Evolutionary conservation across 2,888 invertebrate genomes (phyloP).

Genomic region (Philaethria dido): DNA sequence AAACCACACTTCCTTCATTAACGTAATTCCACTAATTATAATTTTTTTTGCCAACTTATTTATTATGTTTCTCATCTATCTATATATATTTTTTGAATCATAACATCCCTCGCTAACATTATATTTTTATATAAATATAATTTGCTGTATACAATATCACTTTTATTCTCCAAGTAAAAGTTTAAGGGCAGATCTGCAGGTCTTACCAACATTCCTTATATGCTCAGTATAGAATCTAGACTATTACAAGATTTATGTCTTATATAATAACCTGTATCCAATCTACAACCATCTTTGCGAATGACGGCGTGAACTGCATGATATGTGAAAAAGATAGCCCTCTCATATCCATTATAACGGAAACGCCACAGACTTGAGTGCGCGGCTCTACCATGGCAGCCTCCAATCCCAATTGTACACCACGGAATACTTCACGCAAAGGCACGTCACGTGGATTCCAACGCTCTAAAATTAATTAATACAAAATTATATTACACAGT

Average conservation of each 20-base stretch:
- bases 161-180: too few species aligned
- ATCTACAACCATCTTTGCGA: constrained; percentile 88
- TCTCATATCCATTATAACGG: constrained; percentile 90
- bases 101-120: too few species aligned
- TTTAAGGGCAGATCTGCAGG: too few species aligned
- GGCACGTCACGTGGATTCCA: constrained; percentile 90
- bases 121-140: too few species aligned
- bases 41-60: not conserved
- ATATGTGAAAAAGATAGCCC: constrained; percentile 89
- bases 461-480: constrained; percentile 58
- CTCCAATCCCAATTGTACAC: constrained; percentile 87
- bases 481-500: not conserved
- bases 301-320: constrained; percentile 90
- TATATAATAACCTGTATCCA: constrained; percentile 86
- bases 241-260: too few species aligned
- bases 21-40: not conserved
- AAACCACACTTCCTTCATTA: too few species aligned
- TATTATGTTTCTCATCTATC: not conserved
- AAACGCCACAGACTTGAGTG: constrained; percentile 90
- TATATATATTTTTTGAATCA: not conserved
- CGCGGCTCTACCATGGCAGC: constrained; percentile 90
- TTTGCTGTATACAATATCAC: too few species aligned
- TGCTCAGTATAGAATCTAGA: too few species aligned
- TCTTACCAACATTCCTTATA: too few species aligned
- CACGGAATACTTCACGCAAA: constrained; percentile 87